Evolutionary conservation across 2,888 invertebrate genomes (phyloP), one percentile per base, ranked within the genome.

Genomic region (Eupeodes latifasciatus): DNA sequence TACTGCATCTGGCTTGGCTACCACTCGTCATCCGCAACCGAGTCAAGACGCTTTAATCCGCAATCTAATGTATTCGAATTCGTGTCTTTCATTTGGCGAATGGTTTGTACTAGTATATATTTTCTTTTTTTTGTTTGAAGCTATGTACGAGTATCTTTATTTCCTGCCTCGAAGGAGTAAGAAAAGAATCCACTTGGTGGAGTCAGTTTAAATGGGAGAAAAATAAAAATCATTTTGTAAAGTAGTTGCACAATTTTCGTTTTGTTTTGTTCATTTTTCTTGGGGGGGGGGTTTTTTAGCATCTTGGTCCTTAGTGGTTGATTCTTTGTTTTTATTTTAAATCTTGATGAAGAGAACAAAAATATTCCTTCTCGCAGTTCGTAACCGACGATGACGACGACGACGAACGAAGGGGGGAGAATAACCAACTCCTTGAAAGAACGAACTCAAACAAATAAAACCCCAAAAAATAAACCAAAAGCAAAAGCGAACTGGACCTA

Each of bases 191-290:
- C 75, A 78, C 81, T 85, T 78, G 81, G 64, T 78, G 81, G 64
- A 88, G 53, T 66, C 81, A 69, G 62, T 53, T 88, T 76, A 84
- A 84, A 84, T 69, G n/a, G 69, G 64, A 79, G 81, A 36, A 7
- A 84, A 78, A 84, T 78, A 81, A 85, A 88, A 88, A 88, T 64
- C 72, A 85, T 78, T 85, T 81, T 75, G 81, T 75, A 85, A 88
- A 85, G 85, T 81, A 85, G 88, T 85, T 88, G 84, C 84, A 84
- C 84, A 81, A 61, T 67, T 81, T 82, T 51, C 7, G 61, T 55
- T 59, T 59, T 0, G 16, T 19, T 36, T 36, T 36, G 19, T 19
- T 36, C 44, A 44, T n/a, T 49, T 51, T 36, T 19, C 16, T 34
- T 10, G 51, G 64, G 34, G 12, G 12, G 40, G 1, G 7, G 27